Evolutionary conservation across 2,888 invertebrate genomes (phyloP).

Genomic region (Apodemia mormo): DNA sequence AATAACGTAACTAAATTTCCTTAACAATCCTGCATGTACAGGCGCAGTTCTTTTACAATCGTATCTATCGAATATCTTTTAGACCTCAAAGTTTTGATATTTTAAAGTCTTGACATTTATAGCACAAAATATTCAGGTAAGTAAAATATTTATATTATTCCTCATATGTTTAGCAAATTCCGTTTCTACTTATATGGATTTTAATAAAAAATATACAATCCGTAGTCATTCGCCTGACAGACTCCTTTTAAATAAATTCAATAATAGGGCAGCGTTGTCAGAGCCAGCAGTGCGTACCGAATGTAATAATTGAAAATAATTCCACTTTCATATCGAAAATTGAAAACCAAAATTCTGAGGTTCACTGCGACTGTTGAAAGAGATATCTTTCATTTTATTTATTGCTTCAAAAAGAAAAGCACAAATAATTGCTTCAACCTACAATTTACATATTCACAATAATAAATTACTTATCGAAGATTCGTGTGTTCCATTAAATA

Average conservation of each 20-base stretch:
- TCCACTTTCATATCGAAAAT: constrained; percentile 41
- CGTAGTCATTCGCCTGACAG: not conserved
- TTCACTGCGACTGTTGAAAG: constrained; percentile 31
- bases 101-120: no score
- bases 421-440: not conserved
- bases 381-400: constrained; percentile 26
- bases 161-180: not conserved
- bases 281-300: constrained; percentile 33
- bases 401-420: constrained; percentile 11
- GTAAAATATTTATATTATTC: no score
- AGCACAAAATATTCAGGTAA: no score
- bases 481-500: no score
- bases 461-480: no score
- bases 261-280: constrained; percentile 20
- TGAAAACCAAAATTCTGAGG: constrained; percentile 37
- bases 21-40: no score
- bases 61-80: no score
- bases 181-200: not conserved
- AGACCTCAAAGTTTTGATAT: no score
- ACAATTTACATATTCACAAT: not conserved
- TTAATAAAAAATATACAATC: constrained; percentile 8
- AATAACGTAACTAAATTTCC: no score
- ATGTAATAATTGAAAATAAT: constrained; percentile 45
- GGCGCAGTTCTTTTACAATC: no score
- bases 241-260: constrained; percentile 19